These are phyloP conservation scores for Callinectes sapidus DNA, from an alignment of 2,888 invertebrate species.

Conservation along the genomic window DNA sequence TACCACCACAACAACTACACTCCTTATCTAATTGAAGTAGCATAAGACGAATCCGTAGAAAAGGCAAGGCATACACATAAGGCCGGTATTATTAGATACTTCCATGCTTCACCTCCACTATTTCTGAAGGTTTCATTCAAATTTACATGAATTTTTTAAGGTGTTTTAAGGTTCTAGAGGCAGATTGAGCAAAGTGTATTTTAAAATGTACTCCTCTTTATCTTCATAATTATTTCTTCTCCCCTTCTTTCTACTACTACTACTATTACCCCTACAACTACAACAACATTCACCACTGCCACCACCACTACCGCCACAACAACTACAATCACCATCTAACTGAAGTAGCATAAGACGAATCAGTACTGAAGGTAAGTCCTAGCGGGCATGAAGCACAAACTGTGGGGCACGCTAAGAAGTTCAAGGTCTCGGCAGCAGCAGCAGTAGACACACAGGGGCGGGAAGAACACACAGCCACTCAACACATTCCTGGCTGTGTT, in stretches of 20 bases:
- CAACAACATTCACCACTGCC: background rate
- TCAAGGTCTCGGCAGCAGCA: background rate
- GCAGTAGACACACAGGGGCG: background rate
- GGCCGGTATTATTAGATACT: too few relatives aligned
- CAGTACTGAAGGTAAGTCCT: background rate
- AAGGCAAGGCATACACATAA: too few relatives aligned
- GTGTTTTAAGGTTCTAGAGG: too few relatives aligned
- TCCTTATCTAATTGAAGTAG: background rate
- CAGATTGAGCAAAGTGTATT: too few relatives aligned
- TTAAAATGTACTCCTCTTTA: too few relatives aligned
- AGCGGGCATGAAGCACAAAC: background rate
- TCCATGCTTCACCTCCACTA: too few relatives aligned
- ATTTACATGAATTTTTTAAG: too few relatives aligned
- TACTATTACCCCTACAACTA: background rate
- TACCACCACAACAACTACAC: background rate
- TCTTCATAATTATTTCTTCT: too few relatives aligned
- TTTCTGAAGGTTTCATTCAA: too few relatives aligned
- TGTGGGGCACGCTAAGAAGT: background rate
- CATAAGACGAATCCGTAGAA: background rate
- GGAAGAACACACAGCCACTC: background rate
- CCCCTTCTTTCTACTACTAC: background rate
- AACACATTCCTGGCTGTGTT: background rate
- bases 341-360: background rate
- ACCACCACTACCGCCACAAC: background rate
- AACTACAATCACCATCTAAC: background rate